Evolutionary conservation across 2,888 invertebrate species (phyloP).

Genomic region (Ceriagrion tenellum): DNA sequence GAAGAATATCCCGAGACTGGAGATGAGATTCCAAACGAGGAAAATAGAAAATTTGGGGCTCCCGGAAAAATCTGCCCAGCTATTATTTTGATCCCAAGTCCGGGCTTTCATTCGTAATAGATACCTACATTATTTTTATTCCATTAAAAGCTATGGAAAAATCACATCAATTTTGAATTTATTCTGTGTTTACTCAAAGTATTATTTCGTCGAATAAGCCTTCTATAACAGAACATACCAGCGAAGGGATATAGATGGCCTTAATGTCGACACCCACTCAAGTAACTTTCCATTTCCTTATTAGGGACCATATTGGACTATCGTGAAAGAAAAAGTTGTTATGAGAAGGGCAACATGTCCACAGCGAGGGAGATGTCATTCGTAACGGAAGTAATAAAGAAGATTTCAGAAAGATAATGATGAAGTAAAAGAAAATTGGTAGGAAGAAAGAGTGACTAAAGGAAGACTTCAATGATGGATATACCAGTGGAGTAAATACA

Average conservation of each 20-base stretch:
- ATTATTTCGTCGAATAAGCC: too few species aligned
- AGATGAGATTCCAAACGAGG: neutral
- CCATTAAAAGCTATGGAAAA: neutral
- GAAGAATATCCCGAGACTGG: neutral
- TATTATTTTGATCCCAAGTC: neutral
- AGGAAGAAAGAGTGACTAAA: neutral
- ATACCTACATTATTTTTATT: neutral
- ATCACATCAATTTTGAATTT: neutral
- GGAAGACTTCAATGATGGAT: too few species aligned
- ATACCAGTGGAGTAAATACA: too few species aligned
- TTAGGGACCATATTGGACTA: neutral
- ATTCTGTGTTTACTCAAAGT: too few species aligned
- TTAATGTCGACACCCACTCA: neutral
- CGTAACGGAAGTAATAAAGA: neutral
- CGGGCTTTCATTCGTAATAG: neutral
- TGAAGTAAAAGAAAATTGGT: neutral
- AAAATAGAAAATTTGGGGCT: neutral
- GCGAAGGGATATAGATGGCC: neutral
- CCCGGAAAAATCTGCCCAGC: too few species aligned
- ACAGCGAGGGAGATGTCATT: neutral
- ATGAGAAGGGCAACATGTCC: neutral
- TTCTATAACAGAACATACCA: neutral
- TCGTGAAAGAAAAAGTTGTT: neutral
- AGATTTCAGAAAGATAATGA: neutral
- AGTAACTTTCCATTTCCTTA: neutral